Evolutionary conservation across 2,888 invertebrate species (phyloP), one percentile per base, ranked within the genome.

Genomic region (Cordilura impudica): DNA sequence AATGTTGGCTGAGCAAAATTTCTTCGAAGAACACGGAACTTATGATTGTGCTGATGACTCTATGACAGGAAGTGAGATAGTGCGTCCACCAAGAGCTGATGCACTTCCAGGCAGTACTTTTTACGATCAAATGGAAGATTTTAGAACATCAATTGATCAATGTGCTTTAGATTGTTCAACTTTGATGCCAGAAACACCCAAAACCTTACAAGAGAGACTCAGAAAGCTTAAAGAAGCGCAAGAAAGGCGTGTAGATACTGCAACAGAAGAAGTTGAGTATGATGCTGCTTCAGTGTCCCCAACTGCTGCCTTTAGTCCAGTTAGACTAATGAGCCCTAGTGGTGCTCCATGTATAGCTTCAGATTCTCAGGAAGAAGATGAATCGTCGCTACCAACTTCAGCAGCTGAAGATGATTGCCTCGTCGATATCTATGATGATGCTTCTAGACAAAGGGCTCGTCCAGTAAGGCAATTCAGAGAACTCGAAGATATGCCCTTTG

Each of bases 401-500:
- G 7, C n/a, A 18, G 10, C 19, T n/a, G 8, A 56, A 23, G 54
- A 54, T 12, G 35, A 54, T 18, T 26, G n/a, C 8, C 53, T 78
- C 0, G 0, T 78, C 12, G 39, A 78, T 47, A 18, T 78, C 3
- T 21, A 73, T 18, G 58, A 39, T 4, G n/a, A 35, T 12, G n/a
- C 56, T n/a, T 43, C 58, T 0, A n/a, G n/a, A n/a, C 14, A 39
- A n/a, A 39, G 23, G 7, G 12, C 21, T 26, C 1, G 23, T 4
- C 2, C 49, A n/a, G n/a, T 49, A 0, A 79, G 31, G 56, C 70
- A 31, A 31, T 70, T 79, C 45, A 14, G 2, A 4, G 61, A 79
- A 4, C 56, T 79, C 4, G 54, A 70, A 49, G 78, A 79, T n/a
- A 61, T 79, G 66, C 78, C 78, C 10, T 71, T 79, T 49, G 74